These are phyloP conservation scores for Silurus lanzhouensis DNA, from an alignment of 2,797 vertebrate genomes.

Conservation along the genomic window DNA sequence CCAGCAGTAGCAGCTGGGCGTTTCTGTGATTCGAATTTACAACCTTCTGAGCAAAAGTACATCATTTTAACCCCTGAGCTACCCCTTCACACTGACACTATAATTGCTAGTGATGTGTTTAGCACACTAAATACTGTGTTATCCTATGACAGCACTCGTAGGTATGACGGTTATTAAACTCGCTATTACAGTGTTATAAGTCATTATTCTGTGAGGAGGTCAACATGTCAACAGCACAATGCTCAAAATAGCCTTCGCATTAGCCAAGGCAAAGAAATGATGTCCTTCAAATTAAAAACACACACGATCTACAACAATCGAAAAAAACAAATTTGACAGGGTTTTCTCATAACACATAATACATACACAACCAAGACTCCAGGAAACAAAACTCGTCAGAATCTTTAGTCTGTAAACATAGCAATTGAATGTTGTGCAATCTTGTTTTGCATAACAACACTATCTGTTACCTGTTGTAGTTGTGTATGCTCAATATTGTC, in stretches of 20 bases:
- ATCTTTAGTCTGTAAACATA: background rate
- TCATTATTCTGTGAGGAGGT: background rate
- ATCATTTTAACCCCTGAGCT: no score
- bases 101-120: background rate
- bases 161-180: background rate
- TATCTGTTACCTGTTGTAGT: background rate
- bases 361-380: background rate
- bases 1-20: no score
- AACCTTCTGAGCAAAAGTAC: no score
- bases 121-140: background rate
- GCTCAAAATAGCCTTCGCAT: conserved; percentile 1
- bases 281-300: background rate
- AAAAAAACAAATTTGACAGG: no score
- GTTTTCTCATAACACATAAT: background rate
- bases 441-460: background rate
- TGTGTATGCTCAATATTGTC: background rate
- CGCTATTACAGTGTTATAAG: background rate
- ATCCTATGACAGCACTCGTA: background rate
- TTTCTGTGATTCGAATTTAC: no score
- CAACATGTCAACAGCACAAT: background rate
- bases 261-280: background rate
- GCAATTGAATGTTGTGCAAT: background rate
- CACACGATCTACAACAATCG: background rate
- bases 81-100: background rate
- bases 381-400: background rate